Conservation (phyloP, 2,797 vertebrate genomes). For the Bradypodion ventrale region DNA sequence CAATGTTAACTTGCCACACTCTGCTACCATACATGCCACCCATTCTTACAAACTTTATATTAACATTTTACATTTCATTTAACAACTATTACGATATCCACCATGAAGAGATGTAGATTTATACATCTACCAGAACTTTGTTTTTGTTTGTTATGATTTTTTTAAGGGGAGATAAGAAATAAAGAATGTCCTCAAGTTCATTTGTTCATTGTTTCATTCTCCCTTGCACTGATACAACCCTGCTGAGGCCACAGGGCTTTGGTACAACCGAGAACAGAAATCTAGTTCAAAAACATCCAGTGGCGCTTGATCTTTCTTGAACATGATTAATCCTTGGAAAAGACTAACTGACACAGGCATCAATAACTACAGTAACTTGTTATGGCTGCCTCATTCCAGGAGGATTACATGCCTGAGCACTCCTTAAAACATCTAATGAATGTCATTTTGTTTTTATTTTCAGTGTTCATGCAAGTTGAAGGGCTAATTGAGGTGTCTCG, state of each 20-base stretch:
- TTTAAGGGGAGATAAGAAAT: background rate
- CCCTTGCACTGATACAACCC: slow-evolving; percentile 15
- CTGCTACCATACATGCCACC: too few species aligned
- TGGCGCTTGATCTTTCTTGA: slow-evolving; percentile 62
- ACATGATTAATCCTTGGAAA: slow-evolving; percentile 71
- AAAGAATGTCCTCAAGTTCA: background rate
- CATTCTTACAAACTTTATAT: too few species aligned
- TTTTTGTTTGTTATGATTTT: background rate
- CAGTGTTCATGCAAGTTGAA: slow-evolving; percentile 62
- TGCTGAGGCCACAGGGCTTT: slow-evolving; percentile 41
- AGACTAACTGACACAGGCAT: slow-evolving; percentile 69
- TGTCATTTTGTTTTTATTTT: slow-evolving; percentile 72
- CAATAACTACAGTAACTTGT: slow-evolving; percentile 76
- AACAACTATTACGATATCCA: too few species aligned
- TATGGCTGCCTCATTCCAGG: slow-evolving; percentile 73
- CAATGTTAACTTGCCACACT: too few species aligned
- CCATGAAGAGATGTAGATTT: too few species aligned
- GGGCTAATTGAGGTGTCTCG: slow-evolving; percentile 53
- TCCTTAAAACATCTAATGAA: slow-evolving; percentile 73
- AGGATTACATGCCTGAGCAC: slow-evolving; percentile 74
- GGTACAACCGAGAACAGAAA: slow-evolving; percentile 44
- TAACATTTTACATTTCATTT: too few species aligned
- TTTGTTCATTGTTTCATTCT: background rate
- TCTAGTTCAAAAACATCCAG: slow-evolving; percentile 66
- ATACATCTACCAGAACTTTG: background rate